These are phyloP conservation scores for Cacoxenus indagator DNA, from an alignment of 2,888 invertebrate genomes.

Conservation along the genomic window DNA sequence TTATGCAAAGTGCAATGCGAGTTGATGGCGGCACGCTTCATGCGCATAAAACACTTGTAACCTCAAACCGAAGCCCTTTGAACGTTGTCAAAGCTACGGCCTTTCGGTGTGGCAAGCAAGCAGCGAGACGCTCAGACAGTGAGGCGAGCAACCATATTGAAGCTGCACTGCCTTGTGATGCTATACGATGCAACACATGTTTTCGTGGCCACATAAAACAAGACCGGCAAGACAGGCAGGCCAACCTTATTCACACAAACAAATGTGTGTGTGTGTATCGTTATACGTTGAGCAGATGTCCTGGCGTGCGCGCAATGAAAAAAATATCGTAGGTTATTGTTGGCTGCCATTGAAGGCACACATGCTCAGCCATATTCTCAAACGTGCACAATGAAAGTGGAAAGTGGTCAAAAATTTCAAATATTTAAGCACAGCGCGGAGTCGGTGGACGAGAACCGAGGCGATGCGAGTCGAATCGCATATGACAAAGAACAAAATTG, in stretches of 20 bases:
- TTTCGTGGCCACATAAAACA: constrained; percentile 11
- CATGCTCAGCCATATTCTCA: neutral
- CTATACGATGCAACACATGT: constrained; percentile 11
- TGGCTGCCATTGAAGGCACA: constrained; percentile 3
- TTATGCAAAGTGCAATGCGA: neutral
- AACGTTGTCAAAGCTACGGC: too few species aligned
- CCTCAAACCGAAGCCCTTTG: neutral
- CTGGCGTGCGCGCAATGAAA: neutral
- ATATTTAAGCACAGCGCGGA: neutral
- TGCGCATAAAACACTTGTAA: constrained; percentile 11
- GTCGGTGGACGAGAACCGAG: too few species aligned
- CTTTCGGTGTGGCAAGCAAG: too few species aligned
- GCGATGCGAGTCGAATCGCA: neutral
- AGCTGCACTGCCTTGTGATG: neutral
- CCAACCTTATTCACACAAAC: neutral
- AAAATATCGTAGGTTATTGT: neutral
- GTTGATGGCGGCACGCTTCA: neutral
- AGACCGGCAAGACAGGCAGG: neutral
- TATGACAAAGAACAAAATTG: constrained; percentile 38
- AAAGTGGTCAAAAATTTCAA: constrained; percentile 23
- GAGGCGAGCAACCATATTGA: too few species aligned
- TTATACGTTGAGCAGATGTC: constrained; percentile 24
- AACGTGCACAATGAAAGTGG: constrained; percentile 15
- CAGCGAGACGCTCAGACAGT: too few species aligned
- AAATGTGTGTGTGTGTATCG: constrained; percentile 18